A percentile compares a stretch with the other conserved stretches of the same genome.
phyloP scores from a whole-genome alignment of 1,140 invertebrate genomes.

The Brachionus paranguensis region DNA sequence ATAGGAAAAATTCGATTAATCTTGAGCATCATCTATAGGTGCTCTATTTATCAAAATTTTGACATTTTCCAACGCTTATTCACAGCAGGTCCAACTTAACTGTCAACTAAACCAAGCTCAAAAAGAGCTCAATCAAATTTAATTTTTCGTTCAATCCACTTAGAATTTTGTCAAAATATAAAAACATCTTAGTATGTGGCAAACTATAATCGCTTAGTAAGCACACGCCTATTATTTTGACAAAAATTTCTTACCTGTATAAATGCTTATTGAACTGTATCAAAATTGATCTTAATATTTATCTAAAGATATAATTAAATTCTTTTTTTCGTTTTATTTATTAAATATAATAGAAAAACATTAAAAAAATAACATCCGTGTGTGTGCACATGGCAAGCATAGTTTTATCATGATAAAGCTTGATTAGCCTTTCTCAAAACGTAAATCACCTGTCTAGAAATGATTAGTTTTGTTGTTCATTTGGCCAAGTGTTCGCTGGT shows the following conservation, averaged over 20 bases:
- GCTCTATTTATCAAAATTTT: conserved; percentile 7
- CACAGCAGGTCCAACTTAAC: background rate
- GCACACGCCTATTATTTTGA: conserved; percentile 4
- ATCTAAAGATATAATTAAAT: conserved; percentile 27
- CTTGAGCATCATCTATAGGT: background rate
- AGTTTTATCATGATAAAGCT: conserved; percentile 29
- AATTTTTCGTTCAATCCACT: background rate
- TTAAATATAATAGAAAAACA: background rate
- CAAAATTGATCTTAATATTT: conserved; percentile 34
- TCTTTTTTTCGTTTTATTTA: conserved; percentile 30
- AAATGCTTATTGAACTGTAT: conserved; percentile 33
- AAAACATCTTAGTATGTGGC: conserved; percentile 19
- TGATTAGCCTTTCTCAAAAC: background rate
- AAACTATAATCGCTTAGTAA: background rate
- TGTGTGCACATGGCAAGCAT: conserved; percentile 20
- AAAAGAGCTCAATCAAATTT: conserved; percentile 27
- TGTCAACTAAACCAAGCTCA: background rate
- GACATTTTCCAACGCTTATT: conserved; percentile 7
- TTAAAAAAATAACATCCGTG: conserved; percentile 23
- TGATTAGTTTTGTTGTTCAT: background rate
- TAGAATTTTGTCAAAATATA: conserved; percentile 10
- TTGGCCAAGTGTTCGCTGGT: background rate
- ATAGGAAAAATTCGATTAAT: background rate
- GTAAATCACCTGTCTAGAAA: conserved; percentile 34
- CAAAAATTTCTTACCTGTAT: conserved; percentile 1